Percentiles rank a stretch among this genome's conserved stretches.
Conservation (phyloP, 2,797 vertebrate genomes). For the Ctenopoma multispine region DNA sequence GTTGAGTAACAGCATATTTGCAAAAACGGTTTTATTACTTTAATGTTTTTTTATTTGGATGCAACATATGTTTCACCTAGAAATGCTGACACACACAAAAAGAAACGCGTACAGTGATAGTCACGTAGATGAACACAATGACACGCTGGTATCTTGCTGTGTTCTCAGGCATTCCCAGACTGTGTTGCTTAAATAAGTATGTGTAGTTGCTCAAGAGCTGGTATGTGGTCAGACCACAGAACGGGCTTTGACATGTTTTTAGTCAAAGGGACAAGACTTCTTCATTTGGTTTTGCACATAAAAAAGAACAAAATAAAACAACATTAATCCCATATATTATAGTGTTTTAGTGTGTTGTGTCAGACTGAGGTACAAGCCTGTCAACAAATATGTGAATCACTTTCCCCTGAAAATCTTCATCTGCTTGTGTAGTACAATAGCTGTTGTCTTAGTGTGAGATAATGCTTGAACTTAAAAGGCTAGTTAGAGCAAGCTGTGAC, state of each 20-base stretch:
- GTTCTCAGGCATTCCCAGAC: background rate
- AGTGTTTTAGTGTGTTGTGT: background rate
- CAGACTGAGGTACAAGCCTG: background rate
- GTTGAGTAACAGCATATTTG: background rate
- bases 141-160: background rate
- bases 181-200: background rate
- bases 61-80: too few species aligned
- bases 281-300: background rate
- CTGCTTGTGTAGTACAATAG: background rate
- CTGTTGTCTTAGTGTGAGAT: background rate
- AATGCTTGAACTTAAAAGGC: background rate
- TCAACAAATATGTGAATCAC: background rate
- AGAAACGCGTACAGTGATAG: background rate
- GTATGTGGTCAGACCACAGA: slow-evolving; percentile 41
- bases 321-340: too few species aligned
- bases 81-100: background rate
- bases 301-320: background rate
- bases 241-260: slow-evolving; percentile 48
- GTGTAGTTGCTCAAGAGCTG: slow-evolving; percentile 35
- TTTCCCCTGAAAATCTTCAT: background rate
- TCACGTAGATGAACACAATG: background rate
- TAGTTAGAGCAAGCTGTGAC: background rate
- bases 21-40: background rate
- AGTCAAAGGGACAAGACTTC: background rate
- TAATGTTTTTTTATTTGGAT: background rate